Base-by-base conservation (phyloP, 2,113 vertebrate genomes). In the Notothenia rossii region DNA sequence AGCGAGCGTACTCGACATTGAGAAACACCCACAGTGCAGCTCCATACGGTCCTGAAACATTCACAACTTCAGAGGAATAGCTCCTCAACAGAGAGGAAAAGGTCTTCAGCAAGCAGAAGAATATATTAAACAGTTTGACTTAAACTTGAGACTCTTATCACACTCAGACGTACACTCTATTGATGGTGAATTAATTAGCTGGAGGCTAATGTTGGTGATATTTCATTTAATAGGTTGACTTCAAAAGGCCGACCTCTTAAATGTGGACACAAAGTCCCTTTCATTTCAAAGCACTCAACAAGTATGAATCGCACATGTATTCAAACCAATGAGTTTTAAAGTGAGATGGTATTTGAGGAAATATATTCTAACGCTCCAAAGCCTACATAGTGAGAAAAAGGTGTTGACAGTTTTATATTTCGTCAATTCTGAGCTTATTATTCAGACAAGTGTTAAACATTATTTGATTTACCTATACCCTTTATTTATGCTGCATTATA, bases 21-120 rank as follows among this genome's bases (percentile, higher is more conserved):
- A 29, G 25, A 29, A 3, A 29, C 25, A 29, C 25, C 25, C 25
- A 29, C 25, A 29, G 25, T 25, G 40, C 51, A 67, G 72, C 60
- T 86, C 77, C 64, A 78, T 46, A 58, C 64, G 55, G 61, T 56
- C 64, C 59, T 82, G 81, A 86, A 72, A 71, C 67, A 43, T 76
- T 69, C 25, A 63, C 60, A 58, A 63, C 55, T 7, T 40, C 36
- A 40, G 36, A 40, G 36, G 6, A 6, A 40, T 40, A 40, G 51
- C 69, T 80, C 33, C 61, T 48, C 54, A 70, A 13, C 63, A 56
- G 46, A 53, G 65, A 63, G 67, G 59, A 46, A 68, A 65, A 77
- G 69, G 65, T 79, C 68, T 55, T 80, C 45, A 29, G 11, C 63
- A 45, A 76, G 54, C 20, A 18, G 36, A 51, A 14, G 53, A 78